phyloP scores from a whole-genome alignment of 2,113 vertebrate species.

The Coregonus clupeaformis region DNA sequence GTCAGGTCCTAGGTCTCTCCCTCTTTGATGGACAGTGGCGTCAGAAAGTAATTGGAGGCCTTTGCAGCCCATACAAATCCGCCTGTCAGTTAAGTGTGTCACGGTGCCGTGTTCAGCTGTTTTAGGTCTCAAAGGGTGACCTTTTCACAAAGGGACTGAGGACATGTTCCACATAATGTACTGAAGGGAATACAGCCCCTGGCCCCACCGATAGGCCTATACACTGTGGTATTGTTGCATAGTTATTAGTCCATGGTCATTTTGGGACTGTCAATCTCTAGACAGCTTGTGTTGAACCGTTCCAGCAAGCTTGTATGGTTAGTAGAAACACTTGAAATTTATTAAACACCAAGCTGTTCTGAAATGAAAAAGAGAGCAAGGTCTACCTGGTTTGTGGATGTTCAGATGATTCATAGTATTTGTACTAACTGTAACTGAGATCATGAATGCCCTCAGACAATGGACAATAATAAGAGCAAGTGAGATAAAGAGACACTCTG shows the following conservation, averaged over 20 bases:
- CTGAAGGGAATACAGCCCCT: constrained; percentile 14
- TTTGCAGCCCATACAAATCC: constrained; percentile 40
- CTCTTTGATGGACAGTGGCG: constrained; percentile 27
- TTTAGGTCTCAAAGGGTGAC: constrained; percentile 51
- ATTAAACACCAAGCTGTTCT: no score
- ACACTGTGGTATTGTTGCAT: constrained; percentile 1
- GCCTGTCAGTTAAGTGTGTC: constrained; percentile 61
- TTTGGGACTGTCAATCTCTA: neutral
- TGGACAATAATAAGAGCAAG: no score
- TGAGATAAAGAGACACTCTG: no score
- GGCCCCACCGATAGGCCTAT: neutral
- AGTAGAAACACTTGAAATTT: no score
- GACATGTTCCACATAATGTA: constrained; percentile 22
- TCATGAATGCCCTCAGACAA: no score
- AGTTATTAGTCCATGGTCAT: constrained; percentile 31
- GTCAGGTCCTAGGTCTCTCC: neutral
- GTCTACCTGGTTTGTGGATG: no score
- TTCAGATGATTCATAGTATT: no score
- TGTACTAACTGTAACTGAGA: no score
- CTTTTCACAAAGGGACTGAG: constrained; percentile 50
- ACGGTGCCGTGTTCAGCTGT: constrained; percentile 48
- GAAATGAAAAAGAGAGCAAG: no score
- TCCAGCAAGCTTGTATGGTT: constrained; percentile 43
- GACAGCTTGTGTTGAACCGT: constrained; percentile 36
- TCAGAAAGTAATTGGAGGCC: constrained; percentile 66